Evolutionary conservation across 2,888 invertebrate species (phyloP), one percentile per base, ranked within the genome.

Genomic region (Synanthedon formicaeformis): DNA sequence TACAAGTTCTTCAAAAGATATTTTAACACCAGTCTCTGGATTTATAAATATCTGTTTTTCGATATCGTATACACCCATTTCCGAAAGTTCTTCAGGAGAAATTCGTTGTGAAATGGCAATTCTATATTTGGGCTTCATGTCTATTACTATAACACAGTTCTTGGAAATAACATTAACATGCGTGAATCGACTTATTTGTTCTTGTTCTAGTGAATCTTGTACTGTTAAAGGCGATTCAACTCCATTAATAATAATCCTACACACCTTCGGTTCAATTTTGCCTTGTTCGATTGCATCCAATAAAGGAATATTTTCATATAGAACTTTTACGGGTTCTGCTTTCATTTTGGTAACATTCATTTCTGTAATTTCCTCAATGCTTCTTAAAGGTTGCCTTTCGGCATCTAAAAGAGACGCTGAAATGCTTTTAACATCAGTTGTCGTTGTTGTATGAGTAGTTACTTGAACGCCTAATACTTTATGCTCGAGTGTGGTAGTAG

Each of bases 1-100:
- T 51, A 94, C 90, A 8, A 94, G 89, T 57, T 93, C 91, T 67
- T 92, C 90, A 68, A 96, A 95, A 1, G 93, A 90, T 52, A 96
- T 91, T 64, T 91, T 91, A 56, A 91, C 90, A 50, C 93, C 93
- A 1, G 94, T 94, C 62, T 91, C 89, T 0, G 96, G 95, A 83
- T 98, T 93, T 41, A 93, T 79, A 69, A 97, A 98, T 78, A 90
- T 91, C 71, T 91, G 94, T 71, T 89, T 89, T 63, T 90, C 89
- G 27, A 90, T 82, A 72, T 96, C 93, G 64, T 94, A 95, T 18
- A 93, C 91, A 11, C 96, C 96, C 58, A 93, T 88, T 64, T 93
- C 90, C 1, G 93, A 90, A 12, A 97, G 89, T 71, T 93, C 92
- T 70, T 92, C 90, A 0, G 92, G 89, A 50, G 92, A 92, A 51